phyloP scores from a whole-genome alignment of 2,113 vertebrate genomes.

The Rhinolophus sinicus region DNA sequence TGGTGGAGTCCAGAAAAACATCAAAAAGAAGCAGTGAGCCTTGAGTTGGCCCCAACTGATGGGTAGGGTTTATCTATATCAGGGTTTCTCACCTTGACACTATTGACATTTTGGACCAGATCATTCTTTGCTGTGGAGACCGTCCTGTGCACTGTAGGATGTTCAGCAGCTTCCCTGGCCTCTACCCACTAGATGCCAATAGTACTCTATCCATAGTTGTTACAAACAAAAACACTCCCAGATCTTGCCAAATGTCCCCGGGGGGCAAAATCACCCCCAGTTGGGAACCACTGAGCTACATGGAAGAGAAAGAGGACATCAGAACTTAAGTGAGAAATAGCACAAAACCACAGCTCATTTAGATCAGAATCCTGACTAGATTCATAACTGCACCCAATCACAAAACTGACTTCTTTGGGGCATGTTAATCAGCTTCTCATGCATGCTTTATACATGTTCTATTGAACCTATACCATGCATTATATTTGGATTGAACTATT shows the following conservation, averaged over 20 bases:
- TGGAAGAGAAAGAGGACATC: background rate
- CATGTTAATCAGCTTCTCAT: background rate
- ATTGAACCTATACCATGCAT: constrained; percentile 7
- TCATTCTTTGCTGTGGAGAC: background rate
- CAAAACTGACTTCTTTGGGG: background rate
- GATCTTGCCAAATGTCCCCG: background rate
- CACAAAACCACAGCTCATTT: background rate
- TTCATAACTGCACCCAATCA: background rate
- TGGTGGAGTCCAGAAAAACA: constrained; percentile 7
- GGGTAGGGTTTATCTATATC: background rate
- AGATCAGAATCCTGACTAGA: constrained; percentile 2
- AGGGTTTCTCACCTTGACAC: background rate
- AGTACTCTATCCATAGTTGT: background rate
- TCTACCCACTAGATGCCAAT: background rate
- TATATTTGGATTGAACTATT: constrained; percentile 32
- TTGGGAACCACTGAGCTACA: background rate
- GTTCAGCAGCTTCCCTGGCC: background rate
- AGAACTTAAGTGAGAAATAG: background rate
- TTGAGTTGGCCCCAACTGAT: background rate
- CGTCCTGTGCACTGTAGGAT: background rate
- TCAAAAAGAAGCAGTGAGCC: background rate
- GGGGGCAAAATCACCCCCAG: background rate
- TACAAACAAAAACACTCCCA: background rate
- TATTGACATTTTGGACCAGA: background rate
- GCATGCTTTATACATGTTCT: background rate